A percentile compares a stretch with the other conserved stretches of the same genome.
These are phyloP conservation scores for Gallinago stenura DNA, from an alignment of 2,797 vertebrate species.

Conservation along the genomic window DNA sequence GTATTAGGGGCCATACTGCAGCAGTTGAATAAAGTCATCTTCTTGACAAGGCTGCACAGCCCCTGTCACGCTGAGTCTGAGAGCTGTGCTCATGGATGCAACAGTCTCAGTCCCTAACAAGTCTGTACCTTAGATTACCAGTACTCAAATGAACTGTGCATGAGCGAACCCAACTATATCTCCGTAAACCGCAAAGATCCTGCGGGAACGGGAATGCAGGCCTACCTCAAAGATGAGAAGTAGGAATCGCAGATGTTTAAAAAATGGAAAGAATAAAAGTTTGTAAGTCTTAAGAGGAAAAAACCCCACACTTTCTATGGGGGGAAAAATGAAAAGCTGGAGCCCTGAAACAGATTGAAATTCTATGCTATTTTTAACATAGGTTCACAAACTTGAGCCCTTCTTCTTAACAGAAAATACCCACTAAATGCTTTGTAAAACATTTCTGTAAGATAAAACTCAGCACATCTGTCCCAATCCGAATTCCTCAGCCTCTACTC, in stretches of 20 bases:
- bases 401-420: not conserved
- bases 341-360: not conserved
- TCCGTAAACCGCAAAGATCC: not conserved
- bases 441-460: not conserved
- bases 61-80: not conserved
- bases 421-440: not conserved
- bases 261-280: not conserved
- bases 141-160: not conserved
- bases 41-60: not conserved
- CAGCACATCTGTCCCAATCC: not conserved
- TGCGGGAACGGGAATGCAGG: not conserved
- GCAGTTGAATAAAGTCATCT: not conserved
- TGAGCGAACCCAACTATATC: not conserved
- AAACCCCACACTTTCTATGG: not conserved
- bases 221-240: not conserved
- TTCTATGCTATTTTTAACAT: not conserved
- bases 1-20: not conserved
- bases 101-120: not conserved
- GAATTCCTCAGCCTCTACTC: not conserved
- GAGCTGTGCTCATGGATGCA: not conserved
- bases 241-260: not conserved
- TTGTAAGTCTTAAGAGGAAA: not conserved
- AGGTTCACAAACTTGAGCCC: not conserved
- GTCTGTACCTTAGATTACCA: not conserved
- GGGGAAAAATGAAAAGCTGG: not conserved